phyloP scores from a whole-genome alignment of 2,888 invertebrate species.

The Schizotus pectinicornis region DNA sequence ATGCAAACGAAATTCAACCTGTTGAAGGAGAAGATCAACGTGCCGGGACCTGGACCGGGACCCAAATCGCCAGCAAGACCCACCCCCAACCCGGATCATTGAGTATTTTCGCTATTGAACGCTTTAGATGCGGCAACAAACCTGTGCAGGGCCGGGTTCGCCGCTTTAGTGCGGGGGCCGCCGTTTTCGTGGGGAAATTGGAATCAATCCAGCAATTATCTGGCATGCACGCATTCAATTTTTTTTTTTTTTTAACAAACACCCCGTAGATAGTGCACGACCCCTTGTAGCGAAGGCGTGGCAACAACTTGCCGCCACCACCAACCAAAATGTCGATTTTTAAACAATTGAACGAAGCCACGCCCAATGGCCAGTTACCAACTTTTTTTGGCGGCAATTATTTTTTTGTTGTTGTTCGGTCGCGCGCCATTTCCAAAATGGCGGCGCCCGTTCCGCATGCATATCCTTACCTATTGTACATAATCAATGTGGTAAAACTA shows the following conservation, averaged over 20 bases:
- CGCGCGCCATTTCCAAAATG: too few species aligned
- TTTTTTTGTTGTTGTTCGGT: too few species aligned
- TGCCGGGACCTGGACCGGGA: constrained; percentile 23
- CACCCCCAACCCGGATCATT: neutral
- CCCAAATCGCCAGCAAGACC: constrained; percentile 13
- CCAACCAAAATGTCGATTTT: too few species aligned
- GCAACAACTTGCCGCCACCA: too few species aligned
- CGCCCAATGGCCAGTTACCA: too few species aligned
- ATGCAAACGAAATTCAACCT: constrained; percentile 78
- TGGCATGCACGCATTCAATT: too few species aligned
- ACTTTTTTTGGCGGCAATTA: too few species aligned
- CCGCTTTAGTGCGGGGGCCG: neutral
- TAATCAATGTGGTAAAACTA: constrained; percentile 37
- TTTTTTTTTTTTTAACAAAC: too few species aligned
- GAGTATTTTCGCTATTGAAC: constrained; percentile 16
- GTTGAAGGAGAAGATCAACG: constrained; percentile 72
- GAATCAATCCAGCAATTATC: too few species aligned
- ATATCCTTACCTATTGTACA: constrained; percentile 37
- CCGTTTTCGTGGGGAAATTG: neutral
- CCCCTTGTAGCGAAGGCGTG: too few species aligned
- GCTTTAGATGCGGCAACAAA: constrained; percentile 15
- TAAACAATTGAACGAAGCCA: too few species aligned
- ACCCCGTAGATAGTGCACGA: too few species aligned
- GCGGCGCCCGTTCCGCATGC: constrained; percentile 31
- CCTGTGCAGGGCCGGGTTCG: constrained; percentile 17